Conservation (phyloP, 2,113 vertebrate species). For the Mesembrinibis cayennensis region DNA sequence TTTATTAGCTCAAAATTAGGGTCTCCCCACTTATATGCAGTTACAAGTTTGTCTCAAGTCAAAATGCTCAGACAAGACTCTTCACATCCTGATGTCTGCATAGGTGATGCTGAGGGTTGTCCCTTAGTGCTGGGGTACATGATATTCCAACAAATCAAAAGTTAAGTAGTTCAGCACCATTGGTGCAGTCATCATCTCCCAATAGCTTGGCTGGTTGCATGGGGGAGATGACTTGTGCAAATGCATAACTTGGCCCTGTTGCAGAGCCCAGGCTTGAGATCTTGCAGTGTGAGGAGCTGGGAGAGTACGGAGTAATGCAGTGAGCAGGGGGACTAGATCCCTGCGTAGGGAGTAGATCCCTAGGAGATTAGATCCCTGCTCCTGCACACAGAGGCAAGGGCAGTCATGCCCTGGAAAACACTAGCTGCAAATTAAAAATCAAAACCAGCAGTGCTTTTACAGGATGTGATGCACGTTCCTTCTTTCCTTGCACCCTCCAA, state of each 20-base stretch:
- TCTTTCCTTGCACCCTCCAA: not conserved
- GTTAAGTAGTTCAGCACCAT: not conserved
- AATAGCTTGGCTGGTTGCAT: accelerated
- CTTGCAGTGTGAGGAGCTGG: not conserved
- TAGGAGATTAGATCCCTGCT: not conserved
- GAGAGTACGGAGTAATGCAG: not conserved
- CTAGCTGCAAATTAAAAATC: not conserved
- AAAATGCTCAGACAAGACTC: not conserved
- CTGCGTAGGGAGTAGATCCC: not conserved
- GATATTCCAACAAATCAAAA: not conserved
- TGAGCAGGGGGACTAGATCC: not conserved
- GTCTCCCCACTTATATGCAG: not conserved
- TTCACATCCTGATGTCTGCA: not conserved
- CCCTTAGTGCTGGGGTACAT: too few species aligned
- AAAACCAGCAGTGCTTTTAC: not conserved
- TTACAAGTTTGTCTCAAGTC: not conserved
- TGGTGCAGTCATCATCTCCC: not conserved
- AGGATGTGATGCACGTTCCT: accelerated
- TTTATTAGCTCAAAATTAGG: not conserved
- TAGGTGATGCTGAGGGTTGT: not conserved
- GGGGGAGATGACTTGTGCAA: not conserved
- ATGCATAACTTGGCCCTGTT: not conserved
- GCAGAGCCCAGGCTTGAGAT: not conserved
- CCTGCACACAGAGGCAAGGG: not conserved
- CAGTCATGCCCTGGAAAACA: not conserved